Evolutionary conservation across 53 echinoderm and acorn worm genomes (phyloP), one percentile per base, ranked within the genome.

Genomic region (Astropecten irregularis): DNA sequence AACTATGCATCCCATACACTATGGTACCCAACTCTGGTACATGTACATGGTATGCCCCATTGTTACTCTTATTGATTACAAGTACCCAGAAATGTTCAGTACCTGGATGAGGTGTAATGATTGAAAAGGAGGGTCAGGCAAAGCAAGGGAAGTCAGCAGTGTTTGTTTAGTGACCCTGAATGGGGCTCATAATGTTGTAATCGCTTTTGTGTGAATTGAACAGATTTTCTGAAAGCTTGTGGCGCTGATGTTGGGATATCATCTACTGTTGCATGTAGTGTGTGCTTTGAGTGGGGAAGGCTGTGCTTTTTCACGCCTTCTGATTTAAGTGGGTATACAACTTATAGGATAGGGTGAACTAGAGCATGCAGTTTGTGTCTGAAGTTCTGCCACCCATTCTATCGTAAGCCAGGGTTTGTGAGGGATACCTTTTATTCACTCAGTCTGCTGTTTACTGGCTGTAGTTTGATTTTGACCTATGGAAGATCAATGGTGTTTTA

Each of bases 81-180:
- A 74, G 74, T 40, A 54, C 39, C 74, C 74, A 34, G 39, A 33
- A 73, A n/a, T 53, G 9, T 19, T 3, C 1, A 73, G 54, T 53
- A 52, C 73, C 73, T 73, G 73, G 73, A 54, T 73, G 39, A 29
- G 20, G 16, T 13, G 4, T 48, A 6, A 8, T 11, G 27, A 28
- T 28, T 61, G 61, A 31, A 34, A 36, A 64, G 53, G 35, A 33
- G 73, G 74, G 42, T 36, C 23, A 56, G 25, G 57, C 22, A 22
- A 20, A 25, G 74, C 36, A 25, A 33, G 18, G 56, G 56, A 74
- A 74, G 74, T 74, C 74, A 74, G 19, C 39, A 8, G 15, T 74
- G 74, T 74, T 74, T 56, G 56, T 39, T 56, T 57, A 74, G 74
- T 74, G 74, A 27, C 74, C 56, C 55, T 74, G 74, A 74, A 57